Evolutionary conservation across 2,113 vertebrate genomes (phyloP).

Genomic region (Nyctereutes procyonoides): DNA sequence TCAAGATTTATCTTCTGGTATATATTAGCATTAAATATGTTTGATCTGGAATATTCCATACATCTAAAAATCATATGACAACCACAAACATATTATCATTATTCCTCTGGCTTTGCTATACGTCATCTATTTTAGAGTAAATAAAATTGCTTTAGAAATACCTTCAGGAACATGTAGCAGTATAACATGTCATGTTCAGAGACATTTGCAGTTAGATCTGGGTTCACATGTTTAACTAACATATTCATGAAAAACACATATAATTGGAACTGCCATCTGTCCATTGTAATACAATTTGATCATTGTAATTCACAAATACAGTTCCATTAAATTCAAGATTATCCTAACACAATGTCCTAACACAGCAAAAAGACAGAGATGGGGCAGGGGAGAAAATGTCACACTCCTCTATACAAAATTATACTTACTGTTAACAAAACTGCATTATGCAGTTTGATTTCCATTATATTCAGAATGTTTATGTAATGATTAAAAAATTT

Average conservation of each 20-base stretch:
- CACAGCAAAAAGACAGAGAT: background rate
- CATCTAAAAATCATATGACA: slow-evolving; percentile 20
- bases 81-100: background rate
- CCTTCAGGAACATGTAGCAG: background rate
- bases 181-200: background rate
- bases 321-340: slow-evolving; percentile 11
- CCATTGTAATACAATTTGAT: background rate
- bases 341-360: background rate
- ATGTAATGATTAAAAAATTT: background rate
- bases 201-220: background rate
- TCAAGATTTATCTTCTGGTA: background rate
- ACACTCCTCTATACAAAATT: background rate
- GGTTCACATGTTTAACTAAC: slow-evolving; percentile 24
- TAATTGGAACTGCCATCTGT: slow-evolving; percentile 57
- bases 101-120: background rate
- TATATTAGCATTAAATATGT: background rate
- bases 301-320: slow-evolving; percentile 56
- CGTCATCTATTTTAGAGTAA: background rate
- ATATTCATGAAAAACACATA: slow-evolving; percentile 24
- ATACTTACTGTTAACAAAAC: background rate
- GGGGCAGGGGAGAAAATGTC: background rate
- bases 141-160: slow-evolving; percentile 46
- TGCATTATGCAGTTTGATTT: background rate
- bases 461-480: background rate
- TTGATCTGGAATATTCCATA: background rate